phyloP scores from a whole-genome alignment of 2,888 invertebrate species.

The Hemithea aestivaria region DNA sequence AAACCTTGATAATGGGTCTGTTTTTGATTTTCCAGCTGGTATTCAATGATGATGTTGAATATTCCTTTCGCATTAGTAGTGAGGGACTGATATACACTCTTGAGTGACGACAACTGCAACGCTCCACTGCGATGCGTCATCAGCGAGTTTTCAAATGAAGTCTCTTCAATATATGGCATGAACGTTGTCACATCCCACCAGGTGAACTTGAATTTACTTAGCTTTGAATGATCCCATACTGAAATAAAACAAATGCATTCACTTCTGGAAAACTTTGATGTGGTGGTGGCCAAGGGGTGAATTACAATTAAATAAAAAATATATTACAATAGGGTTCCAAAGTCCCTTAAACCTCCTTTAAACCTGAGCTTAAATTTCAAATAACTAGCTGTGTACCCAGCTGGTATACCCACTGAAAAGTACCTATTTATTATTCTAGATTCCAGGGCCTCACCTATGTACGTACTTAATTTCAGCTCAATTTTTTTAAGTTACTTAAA shows the following conservation, averaged over 20 bases:
- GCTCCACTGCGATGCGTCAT: constrained; percentile 88
- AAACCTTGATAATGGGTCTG: constrained; percentile 87
- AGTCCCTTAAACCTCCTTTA: too few relatives aligned
- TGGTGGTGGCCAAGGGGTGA: too few relatives aligned
- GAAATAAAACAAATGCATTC: constrained; percentile 42
- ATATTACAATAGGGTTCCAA: too few relatives aligned
- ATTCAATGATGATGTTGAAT: constrained; percentile 88
- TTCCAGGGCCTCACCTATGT: too few relatives aligned
- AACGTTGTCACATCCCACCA: constrained; percentile 96
- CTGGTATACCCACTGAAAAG: too few relatives aligned
- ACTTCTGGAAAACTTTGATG: too few relatives aligned
- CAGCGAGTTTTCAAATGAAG: constrained; percentile 90
- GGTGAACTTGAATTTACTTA: constrained; percentile 91
- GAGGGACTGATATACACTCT: constrained; percentile 93
- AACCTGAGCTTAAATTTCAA: too few relatives aligned
- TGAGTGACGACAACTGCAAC: constrained; percentile 90
- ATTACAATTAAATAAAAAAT: too few relatives aligned
- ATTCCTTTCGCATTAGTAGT: constrained; percentile 93
- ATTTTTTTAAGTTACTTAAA: too few relatives aligned
- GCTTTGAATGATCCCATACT: constrained; percentile 95
- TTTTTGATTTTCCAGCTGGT: constrained; percentile 88
- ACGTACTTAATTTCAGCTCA: too few relatives aligned
- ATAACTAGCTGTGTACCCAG: too few relatives aligned
- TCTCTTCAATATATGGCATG: constrained; percentile 89
- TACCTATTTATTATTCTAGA: too few relatives aligned